These are phyloP conservation scores for Notodromas monacha DNA, from an alignment of 2,888 invertebrate species.

Conservation along the genomic window DNA sequence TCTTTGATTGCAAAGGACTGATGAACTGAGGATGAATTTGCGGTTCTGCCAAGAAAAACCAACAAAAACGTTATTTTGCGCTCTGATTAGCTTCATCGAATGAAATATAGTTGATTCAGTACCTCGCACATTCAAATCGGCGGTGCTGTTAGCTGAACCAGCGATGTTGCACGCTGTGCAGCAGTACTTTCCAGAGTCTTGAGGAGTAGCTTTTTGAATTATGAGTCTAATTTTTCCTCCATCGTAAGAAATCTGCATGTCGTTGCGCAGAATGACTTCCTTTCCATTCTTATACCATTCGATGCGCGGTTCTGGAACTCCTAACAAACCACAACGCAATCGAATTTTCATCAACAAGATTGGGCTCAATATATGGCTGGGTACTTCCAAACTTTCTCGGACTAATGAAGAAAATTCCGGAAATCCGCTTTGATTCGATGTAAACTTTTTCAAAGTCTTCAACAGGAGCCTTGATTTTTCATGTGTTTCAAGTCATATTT, in stretches of 20 bases:
- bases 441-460: no score
- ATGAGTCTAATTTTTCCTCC: not conserved
- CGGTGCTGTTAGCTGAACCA: slow-evolving; percentile 36
- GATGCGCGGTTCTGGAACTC: not conserved
- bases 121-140: slow-evolving; percentile 38
- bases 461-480: no score
- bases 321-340: no score
- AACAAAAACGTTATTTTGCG: not conserved
- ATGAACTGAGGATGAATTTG: slow-evolving; percentile 47
- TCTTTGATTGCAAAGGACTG: slow-evolving; percentile 37
- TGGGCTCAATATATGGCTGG: no score
- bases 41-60: slow-evolving; percentile 23
- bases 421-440: no score
- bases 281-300: slow-evolving; percentile 2
- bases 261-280: not conserved
- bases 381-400: no score
- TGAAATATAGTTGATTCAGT: not conserved
- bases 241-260: not conserved
- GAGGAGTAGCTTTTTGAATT: not conserved
- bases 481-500: no score
- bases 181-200: slow-evolving; percentile 30
- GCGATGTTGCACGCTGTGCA: slow-evolving; percentile 37
- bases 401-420: no score
- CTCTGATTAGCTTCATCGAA: not conserved
- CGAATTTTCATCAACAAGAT: no score